Base-by-base conservation (phyloP, 2,113 vertebrate genomes). In the Sardina pilchardus region DNA sequence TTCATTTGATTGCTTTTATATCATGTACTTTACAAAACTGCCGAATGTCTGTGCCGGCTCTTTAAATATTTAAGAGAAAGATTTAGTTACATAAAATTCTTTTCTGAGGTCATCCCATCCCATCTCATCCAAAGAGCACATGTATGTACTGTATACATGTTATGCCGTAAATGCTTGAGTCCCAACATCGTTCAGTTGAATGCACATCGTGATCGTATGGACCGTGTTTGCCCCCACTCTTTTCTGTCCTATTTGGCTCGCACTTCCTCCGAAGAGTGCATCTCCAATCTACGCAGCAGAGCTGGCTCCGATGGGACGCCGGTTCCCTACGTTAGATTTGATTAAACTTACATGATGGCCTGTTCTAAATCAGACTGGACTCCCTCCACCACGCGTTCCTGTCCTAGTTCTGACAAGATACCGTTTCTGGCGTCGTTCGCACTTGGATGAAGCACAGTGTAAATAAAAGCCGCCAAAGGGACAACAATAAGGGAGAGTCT, bases 381-480 rank as follows among this genome's bases (percentile, higher is more conserved):
- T 75, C 30, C 67, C 67, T 75, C 16, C 36, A 75, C 30, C 10
- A 36, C 36, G 67, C 16, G 30, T 36, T 34, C 30, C 26, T 75
- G 67, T 75, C 67, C 67, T 75, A 75, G 67, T 75, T 75, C 67
- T 75, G 30, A 36, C 67, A 75, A 30, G 67, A 34, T 36, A 36
- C 67, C 16, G 67, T 75, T 36, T 75, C 30, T 75, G 30, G 30
- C 30, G 14, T 75, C 10, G 34, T 75, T 75, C 14, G 36, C 10
- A 75, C 67, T 75, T 75, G 67, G 30, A 75, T 36, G 10, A 34
- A 36, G 30, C 67, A 6, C 67, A 34, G 9, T 75, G 67, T 75
- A 75, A 75, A 75, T 10, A 75, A 34, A 34, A 75, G 30, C 12
- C 10, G 12, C 9, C 34, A 75, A 36, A 34, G 12, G 12, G 4